Conservation (phyloP, 2,888 invertebrate genomes). For the Fragum whitleyi region DNA sequence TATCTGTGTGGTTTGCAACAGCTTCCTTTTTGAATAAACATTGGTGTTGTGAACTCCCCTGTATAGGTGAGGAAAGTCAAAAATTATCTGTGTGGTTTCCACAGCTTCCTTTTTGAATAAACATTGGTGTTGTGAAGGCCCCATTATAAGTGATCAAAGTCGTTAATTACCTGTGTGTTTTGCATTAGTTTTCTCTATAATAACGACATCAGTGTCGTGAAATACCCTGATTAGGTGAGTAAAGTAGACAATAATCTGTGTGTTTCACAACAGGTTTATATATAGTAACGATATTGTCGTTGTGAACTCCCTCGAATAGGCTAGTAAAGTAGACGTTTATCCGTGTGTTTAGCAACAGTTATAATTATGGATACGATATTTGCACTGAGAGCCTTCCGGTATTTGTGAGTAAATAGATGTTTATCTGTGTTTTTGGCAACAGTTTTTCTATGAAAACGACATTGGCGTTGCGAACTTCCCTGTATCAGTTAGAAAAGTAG, state of each 20-base stretch:
- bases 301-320: constrained; percentile 93
- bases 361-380: too few species aligned
- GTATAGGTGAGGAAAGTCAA: constrained; percentile 88
- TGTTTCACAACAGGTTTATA: constrained; percentile 95
- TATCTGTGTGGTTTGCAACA: constrained; percentile 75
- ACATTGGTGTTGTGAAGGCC: constrained; percentile 95
- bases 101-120: constrained; percentile 97
- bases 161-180: constrained; percentile 91
- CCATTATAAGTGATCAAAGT: constrained; percentile 90
- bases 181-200: constrained; percentile 97
- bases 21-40: constrained; percentile 98
- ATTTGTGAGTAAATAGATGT: too few species aligned
- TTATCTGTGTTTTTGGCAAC: too few species aligned
- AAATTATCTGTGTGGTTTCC: too few species aligned
- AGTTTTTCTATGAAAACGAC: too few species aligned
- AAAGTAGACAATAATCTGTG: constrained; percentile 92
- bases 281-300: constrained; percentile 98
- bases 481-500: too few species aligned
- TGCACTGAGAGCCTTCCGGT: too few species aligned
- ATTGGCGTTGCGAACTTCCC: too few species aligned
- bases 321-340: constrained; percentile 88
- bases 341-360: constrained; percentile 94
- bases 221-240: constrained; percentile 92
- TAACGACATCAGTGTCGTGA: constrained; percentile 96
- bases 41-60: constrained; percentile 95